phyloP scores from a whole-genome alignment of 2,888 invertebrate species.

The Cyaniris semiargus region DNA sequence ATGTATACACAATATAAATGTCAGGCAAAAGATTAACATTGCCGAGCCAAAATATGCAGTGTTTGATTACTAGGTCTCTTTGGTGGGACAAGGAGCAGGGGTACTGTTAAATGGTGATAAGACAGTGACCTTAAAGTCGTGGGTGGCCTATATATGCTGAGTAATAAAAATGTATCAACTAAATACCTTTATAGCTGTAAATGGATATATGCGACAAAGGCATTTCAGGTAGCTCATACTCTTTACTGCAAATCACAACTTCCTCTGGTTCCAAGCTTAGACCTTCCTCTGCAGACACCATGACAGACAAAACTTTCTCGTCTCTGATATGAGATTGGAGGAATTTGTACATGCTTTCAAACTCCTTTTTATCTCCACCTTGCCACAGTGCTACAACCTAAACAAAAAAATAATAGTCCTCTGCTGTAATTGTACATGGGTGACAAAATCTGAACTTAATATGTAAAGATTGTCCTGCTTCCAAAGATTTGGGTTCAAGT shows the following conservation, averaged over 20 bases:
- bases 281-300: slow-evolving; percentile 65
- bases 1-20: too few species aligned
- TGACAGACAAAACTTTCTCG: slow-evolving; percentile 58
- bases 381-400: slow-evolving; percentile 72
- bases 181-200: slow-evolving; percentile 61
- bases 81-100: too few species aligned
- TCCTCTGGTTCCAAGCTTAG: slow-evolving; percentile 64
- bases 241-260: slow-evolving; percentile 60
- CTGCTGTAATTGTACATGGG: too few species aligned
- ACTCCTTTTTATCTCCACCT: slow-evolving; percentile 64
- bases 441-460: not conserved
- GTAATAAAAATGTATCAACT: too few species aligned
- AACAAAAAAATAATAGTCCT: not conserved
- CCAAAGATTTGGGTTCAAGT: too few species aligned
- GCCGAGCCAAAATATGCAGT: too few species aligned
- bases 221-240: slow-evolving; percentile 65
- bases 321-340: slow-evolving; percentile 52
- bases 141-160: too few species aligned
- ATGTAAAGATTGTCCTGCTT: too few species aligned
- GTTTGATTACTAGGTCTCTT: too few species aligned
- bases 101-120: too few species aligned
- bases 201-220: slow-evolving; percentile 63
- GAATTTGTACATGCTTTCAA: slow-evolving; percentile 60
- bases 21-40: too few species aligned
- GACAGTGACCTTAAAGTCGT: too few species aligned